Conservation (phyloP, 2,888 invertebrate species). For the Trichogramma evanescens region DNA sequence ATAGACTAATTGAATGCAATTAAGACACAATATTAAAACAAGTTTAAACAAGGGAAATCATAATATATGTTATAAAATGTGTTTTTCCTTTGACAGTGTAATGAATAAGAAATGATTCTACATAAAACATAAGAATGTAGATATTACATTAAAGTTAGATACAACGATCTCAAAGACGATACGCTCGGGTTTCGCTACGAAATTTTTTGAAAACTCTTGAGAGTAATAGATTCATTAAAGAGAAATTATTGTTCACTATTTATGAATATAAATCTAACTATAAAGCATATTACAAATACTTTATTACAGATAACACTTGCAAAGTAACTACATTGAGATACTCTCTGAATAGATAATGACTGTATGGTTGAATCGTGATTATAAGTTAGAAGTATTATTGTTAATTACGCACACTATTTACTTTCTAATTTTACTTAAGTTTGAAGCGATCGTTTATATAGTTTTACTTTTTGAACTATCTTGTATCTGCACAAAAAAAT, state of each 20-base stretch:
- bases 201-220: conserved; percentile 2
- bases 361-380: conserved; percentile 46
- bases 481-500: too few relatives aligned
- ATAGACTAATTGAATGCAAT: too few relatives aligned
- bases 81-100: conserved; percentile 19
- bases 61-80: conserved; percentile 2
- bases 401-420: conserved; percentile 18
- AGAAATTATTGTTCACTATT: background rate
- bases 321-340: conserved; percentile 15
- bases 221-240: background rate
- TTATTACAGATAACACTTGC: conserved; percentile 18
- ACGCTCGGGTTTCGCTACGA: conserved; percentile 36
- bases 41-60: background rate
- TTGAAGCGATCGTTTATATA: too few relatives aligned
- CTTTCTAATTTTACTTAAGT: too few relatives aligned
- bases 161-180: conserved; percentile 45
- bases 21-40: background rate
- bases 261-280: conserved; percentile 4
- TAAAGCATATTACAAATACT: conserved; percentile 20
- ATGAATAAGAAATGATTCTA: conserved; percentile 32
- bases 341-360: conserved; percentile 20
- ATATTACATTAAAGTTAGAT: conserved; percentile 45
- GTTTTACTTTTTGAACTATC: too few relatives aligned
- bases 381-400: conserved; percentile 26
- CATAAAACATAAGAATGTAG: conserved; percentile 40